Evolutionary conservation across 2,797 vertebrate genomes (phyloP).

Genomic region (Xerus rutilus): DNA sequence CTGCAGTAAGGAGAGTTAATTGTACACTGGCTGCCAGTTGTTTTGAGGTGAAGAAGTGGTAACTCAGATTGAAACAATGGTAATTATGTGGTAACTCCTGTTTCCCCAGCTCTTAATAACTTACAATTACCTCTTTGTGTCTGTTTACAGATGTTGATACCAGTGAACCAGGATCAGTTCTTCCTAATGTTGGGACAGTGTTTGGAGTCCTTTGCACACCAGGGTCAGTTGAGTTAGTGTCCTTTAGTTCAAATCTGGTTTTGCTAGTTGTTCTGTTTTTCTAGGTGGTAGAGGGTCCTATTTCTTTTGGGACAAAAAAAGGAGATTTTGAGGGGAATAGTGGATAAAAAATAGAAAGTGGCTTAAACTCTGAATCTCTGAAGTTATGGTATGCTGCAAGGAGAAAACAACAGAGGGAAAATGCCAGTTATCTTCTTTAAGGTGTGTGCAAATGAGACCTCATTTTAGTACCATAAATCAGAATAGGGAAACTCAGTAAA

Average conservation of each 20-base stretch:
- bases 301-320: background rate
- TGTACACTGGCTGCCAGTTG: constrained; percentile 77
- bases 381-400: constrained; percentile 17
- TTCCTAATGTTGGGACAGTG: constrained; percentile 43
- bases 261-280: background rate
- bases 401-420: constrained; percentile 9
- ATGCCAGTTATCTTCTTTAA: constrained; percentile 25
- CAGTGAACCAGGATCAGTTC: constrained; percentile 42
- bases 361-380: constrained; percentile 51
- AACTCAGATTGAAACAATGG: constrained; percentile 80
- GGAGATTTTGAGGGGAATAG: background rate
- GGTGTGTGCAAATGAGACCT: background rate
- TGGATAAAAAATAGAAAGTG: constrained; percentile 34
- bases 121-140: constrained; percentile 73
- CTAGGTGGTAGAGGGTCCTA: background rate
- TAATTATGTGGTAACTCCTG: constrained; percentile 81
- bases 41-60: constrained; percentile 80
- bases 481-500: constrained; percentile 14
- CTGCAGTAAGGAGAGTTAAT: constrained; percentile 79
- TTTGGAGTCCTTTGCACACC: constrained; percentile 41
- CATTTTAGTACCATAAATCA: constrained; percentile 5
- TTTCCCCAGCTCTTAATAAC: constrained; percentile 78
- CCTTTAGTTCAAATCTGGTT: constrained; percentile 51
- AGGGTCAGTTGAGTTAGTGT: constrained; percentile 33
- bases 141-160: constrained; percentile 77